Base-by-base conservation (phyloP, 2,797 vertebrate species). In the Enteromius thamalakanensis region DNA sequence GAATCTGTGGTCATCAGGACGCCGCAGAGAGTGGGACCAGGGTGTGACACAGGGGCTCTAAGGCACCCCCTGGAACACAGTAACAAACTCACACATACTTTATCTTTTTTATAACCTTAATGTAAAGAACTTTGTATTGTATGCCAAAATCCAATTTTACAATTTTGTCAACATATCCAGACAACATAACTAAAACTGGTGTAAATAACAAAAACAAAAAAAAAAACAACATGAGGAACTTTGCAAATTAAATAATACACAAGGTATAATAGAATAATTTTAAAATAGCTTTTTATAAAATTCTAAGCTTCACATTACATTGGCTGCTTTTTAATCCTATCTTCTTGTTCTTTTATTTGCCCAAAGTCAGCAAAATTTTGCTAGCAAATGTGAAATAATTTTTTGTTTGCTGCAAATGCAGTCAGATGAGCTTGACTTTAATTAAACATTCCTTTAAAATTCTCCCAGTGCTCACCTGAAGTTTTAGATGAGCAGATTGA, bases 381-480 rank as follows among this genome's bases (percentile, higher is more conserved):
- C 40, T 8, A 40, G 40, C 19, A 6, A 69, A 23, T 34, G 4
- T 67, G 0, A 32, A 69, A 23, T 12, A 3, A 0, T 23, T 71
- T 70, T 29, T 32, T 49, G 45, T 6, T 47, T 62, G 11, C 72
- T 21, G 29, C 14, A 49, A 32, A 51, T 5, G 0, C 17, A 19
- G 19, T 49, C 45, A 72, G 2, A 6, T 62, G 26, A 62, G 47
- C 3, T 58, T 53, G 14, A 55, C 51, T 68, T 21, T 1, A 47
- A 62, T 26, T 23, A 10, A 51, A 74, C 17, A 6, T 51, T 32
- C 2, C 45, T 12, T 79, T 51, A 32, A 23, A 49, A 6, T 53
- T 40, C 8, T 37, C 6, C 10, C 42, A 69, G n/a, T 34, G 68
- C 86, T 42, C 60, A 94, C 95, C 92, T 84, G 88, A 12, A 95